Percentiles rank a stretch among this genome's conserved stretches.
Conservation (phyloP, 2,797 vertebrate genomes). For the Myotis pilosus region DNA sequence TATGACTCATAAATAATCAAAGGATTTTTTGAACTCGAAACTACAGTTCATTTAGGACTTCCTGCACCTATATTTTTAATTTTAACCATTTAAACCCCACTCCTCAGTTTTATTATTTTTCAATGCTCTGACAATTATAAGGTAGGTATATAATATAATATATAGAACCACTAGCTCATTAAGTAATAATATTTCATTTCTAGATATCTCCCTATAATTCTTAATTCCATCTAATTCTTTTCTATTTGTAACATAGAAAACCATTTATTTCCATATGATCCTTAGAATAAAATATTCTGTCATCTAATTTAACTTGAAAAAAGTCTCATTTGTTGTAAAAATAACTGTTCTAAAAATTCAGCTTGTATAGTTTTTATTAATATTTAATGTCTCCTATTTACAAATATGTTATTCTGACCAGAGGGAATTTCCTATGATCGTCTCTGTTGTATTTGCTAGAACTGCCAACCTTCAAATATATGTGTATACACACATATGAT, state of each 20-base stretch:
- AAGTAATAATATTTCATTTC: neutral
- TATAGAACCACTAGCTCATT: neutral
- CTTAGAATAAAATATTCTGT: slow-evolving; percentile 11
- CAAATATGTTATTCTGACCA: neutral
- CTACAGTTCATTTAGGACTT: neutral
- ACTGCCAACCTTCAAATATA: slow-evolving; percentile 28
- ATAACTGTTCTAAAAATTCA: neutral
- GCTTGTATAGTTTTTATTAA: slow-evolving; percentile 6
- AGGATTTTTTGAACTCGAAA: neutral
- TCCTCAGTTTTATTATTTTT: neutral
- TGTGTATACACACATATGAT: neutral
- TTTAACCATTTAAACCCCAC: neutral
- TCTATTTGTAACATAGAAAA: neutral
- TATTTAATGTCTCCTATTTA: neutral
- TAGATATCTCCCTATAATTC: neutral
- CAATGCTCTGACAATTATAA: neutral
- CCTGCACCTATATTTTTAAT: neutral
- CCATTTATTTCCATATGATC: neutral
- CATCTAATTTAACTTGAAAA: neutral
- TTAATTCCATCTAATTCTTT: neutral
- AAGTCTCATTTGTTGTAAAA: neutral
- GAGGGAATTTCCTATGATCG: neutral
- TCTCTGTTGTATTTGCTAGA: neutral
- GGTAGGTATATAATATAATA: neutral
- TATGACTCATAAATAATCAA: neutral